Conservation (phyloP, 64 coral and sea anemone species). For the Pocillopora verrucosa region DNA sequence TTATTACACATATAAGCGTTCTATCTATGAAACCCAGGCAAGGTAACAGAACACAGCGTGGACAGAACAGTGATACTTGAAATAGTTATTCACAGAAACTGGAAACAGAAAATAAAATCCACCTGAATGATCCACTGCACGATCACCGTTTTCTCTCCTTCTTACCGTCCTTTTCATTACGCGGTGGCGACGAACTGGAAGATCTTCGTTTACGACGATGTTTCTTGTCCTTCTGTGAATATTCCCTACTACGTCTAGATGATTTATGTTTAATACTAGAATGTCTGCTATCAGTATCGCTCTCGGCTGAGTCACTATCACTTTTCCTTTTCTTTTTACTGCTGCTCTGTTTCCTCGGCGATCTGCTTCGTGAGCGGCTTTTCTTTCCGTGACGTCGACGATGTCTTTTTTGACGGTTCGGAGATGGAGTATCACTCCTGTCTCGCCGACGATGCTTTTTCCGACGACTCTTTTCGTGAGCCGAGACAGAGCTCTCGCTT, state of each 20-base stretch:
- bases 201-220: constrained; percentile 42
- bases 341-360: constrained; percentile 24
- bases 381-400: constrained; percentile 24
- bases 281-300: constrained; percentile 5
- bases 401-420: constrained; percentile 34
- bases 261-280: constrained; percentile 7
- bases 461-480: constrained; percentile 58
- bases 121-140: constrained; percentile 8
- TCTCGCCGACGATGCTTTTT: constrained; percentile 50
- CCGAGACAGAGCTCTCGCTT: constrained; percentile 58
- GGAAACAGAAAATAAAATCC: constrained; percentile 17
- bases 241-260: constrained; percentile 14
- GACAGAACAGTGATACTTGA: background rate
- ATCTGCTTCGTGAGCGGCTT: constrained; percentile 47
- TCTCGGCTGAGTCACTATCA: constrained; percentile 23
- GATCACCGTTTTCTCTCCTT: constrained; percentile 49
- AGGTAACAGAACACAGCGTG: background rate
- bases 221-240: constrained; percentile 26
- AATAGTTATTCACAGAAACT: background rate
- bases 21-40: background rate
- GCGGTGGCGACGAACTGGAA: constrained; percentile 29
- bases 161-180: constrained; percentile 38
- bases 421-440: constrained; percentile 48
- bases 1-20: background rate
- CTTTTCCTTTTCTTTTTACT: constrained; percentile 54